Conservation (phyloP, 2,113 vertebrate genomes). For the Saimiri boliviensis region DNA sequence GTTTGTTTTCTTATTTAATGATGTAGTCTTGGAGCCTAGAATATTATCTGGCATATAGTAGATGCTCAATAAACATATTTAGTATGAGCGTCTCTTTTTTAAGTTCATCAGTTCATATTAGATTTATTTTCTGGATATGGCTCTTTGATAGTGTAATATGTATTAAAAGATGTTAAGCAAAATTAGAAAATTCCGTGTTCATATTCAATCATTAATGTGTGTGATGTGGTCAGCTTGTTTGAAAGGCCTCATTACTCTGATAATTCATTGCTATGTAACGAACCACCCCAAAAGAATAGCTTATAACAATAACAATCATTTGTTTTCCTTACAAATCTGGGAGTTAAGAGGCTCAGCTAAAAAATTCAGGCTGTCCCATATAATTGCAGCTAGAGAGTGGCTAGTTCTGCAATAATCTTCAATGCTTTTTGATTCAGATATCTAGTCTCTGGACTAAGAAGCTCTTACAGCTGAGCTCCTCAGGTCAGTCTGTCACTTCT, state of each 20-base stretch:
- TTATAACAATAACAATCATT: neutral
- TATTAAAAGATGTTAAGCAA: neutral
- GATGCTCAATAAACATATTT: neutral
- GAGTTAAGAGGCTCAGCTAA: neutral
- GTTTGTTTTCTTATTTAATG: neutral
- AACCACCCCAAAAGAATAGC: neutral
- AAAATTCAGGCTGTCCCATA: neutral
- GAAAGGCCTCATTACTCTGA: neutral
- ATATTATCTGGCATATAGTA: neutral
- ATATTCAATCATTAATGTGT: neutral
- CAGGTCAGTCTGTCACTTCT: neutral
- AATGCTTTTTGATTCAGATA: neutral
- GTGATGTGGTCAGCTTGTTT: neutral
- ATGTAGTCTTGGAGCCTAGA: neutral
- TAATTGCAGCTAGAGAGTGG: neutral
- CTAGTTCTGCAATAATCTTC: neutral
- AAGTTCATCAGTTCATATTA: neutral
- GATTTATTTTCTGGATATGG: neutral
- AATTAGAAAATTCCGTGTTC: neutral
- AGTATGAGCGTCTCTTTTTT: neutral
- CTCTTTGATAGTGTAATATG: neutral
- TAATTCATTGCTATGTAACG: neutral
- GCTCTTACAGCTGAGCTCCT: neutral
- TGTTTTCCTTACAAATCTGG: slow-evolving; percentile 10
- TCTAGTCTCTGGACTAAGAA: neutral